Evolutionary conservation across 1,140 invertebrate genomes (phyloP).

Genomic region (Lasioglossum albipes): DNA sequence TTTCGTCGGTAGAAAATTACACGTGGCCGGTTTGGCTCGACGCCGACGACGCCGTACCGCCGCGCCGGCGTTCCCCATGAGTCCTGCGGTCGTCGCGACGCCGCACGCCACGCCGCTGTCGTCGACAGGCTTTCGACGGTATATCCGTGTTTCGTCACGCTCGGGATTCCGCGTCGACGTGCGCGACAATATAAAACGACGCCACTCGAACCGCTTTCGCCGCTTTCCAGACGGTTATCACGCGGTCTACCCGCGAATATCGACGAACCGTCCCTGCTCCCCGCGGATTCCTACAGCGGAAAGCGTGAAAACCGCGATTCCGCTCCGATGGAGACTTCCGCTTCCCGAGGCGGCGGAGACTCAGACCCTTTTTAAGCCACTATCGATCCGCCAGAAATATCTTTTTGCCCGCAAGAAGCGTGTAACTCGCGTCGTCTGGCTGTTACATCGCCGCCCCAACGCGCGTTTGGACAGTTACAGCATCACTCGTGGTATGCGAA

Average conservation of each 20-base stretch:
- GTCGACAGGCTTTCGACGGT: neutral
- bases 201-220: conserved; percentile 9
- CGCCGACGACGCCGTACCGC: neutral
- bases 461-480: too few relatives aligned
- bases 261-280: conserved; percentile 10
- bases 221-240: conserved; percentile 8
- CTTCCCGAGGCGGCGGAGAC: neutral
- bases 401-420: too few relatives aligned
- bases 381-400: too few relatives aligned
- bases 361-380: neutral
- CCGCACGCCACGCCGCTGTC: neutral
- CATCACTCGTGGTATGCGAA: too few relatives aligned
- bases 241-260: conserved; percentile 25
- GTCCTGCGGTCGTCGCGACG: neutral
- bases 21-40: conserved; percentile 8
- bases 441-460: too few relatives aligned
- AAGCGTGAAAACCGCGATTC: conserved; percentile 33
- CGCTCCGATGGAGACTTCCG: conserved; percentile 4
- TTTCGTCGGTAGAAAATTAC: conserved; percentile 47
- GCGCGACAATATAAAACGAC: conserved; percentile 22
- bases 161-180: neutral
- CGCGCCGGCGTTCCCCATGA: neutral
- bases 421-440: too few relatives aligned
- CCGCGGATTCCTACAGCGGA: neutral
- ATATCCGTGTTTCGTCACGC: neutral